Conservation (phyloP, 2,113 vertebrate genomes). For the Heliornis fulica region DNA sequence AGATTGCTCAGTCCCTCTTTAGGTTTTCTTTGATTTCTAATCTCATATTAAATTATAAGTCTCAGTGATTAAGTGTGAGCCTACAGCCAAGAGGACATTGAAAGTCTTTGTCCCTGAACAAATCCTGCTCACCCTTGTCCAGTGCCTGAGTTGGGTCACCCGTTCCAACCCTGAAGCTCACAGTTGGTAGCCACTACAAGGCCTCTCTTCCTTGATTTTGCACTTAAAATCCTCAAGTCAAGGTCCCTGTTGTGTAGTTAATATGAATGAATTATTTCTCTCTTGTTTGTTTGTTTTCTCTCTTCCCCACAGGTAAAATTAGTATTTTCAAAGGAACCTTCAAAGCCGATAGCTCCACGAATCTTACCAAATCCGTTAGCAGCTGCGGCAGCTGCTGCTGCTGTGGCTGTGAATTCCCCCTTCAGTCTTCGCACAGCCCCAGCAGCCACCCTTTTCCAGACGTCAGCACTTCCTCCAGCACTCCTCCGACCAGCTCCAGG, state of each 20-base stretch:
- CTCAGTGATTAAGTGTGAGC: neutral
- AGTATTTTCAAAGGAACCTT: constrained; percentile 87
- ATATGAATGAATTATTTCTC: neutral
- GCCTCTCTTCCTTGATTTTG: neutral
- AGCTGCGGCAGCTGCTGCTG: constrained; percentile 82
- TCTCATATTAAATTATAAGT: neutral
- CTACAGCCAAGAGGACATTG: neutral
- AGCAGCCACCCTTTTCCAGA: constrained; percentile 87
- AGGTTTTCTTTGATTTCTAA: neutral
- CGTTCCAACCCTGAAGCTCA: neutral
- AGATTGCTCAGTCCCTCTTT: neutral
- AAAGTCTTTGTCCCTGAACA: neutral
- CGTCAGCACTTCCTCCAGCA: constrained; percentile 84
- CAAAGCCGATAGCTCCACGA: constrained; percentile 82
- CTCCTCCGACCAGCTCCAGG: constrained; percentile 92
- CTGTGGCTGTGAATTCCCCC: constrained; percentile 82
- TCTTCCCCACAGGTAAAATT: constrained; percentile 83
- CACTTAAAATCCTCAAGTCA: neutral
- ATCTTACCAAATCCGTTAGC: constrained; percentile 90
- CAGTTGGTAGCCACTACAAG: neutral
- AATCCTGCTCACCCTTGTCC: neutral
- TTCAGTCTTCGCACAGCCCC: constrained; percentile 86
- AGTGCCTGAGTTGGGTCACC: rapidly evolving
- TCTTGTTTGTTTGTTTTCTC: constrained; percentile 38
- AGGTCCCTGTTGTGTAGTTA: neutral